Conservation (phyloP, 2,113 vertebrate species). For the Dermatemys mawii region DNA sequence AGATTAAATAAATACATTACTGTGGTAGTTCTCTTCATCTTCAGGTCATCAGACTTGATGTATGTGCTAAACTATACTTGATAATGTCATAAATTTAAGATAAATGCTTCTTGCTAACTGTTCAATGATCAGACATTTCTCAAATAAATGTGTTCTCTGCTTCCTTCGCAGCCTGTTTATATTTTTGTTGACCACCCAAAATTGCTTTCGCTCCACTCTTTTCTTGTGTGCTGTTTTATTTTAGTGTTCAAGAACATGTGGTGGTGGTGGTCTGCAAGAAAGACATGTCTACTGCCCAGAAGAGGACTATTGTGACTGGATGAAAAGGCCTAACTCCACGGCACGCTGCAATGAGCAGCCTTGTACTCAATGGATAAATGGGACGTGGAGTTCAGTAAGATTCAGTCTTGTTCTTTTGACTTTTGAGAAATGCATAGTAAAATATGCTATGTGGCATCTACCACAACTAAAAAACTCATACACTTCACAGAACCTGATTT, state of each 20-base stretch:
- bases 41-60: not conserved
- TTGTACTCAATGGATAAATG: constrained; percentile 72
- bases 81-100: not conserved
- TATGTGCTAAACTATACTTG: not conserved
- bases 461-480: not conserved
- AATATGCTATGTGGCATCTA: not conserved
- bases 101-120: not conserved
- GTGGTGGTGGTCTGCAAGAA: constrained; percentile 67
- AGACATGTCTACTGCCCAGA: constrained; percentile 53
- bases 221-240: not conserved
- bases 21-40: not conserved
- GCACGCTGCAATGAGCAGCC: constrained; percentile 53
- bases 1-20: not conserved
- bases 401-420: not conserved
- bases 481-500: not conserved
- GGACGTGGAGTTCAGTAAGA: constrained; percentile 72
- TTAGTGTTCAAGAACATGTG: constrained; percentile 77
- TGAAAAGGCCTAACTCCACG: constrained; percentile 31
- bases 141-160: not conserved
- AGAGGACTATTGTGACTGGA: constrained; percentile 64
- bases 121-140: not conserved
- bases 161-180: not conserved
- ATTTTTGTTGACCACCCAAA: not conserved
- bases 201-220: not conserved
- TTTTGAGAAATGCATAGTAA: not conserved